Evolutionary conservation across 2,113 vertebrate species (phyloP), one percentile per base, ranked within the genome.

Genomic region (Catharus fuscescens): DNA sequence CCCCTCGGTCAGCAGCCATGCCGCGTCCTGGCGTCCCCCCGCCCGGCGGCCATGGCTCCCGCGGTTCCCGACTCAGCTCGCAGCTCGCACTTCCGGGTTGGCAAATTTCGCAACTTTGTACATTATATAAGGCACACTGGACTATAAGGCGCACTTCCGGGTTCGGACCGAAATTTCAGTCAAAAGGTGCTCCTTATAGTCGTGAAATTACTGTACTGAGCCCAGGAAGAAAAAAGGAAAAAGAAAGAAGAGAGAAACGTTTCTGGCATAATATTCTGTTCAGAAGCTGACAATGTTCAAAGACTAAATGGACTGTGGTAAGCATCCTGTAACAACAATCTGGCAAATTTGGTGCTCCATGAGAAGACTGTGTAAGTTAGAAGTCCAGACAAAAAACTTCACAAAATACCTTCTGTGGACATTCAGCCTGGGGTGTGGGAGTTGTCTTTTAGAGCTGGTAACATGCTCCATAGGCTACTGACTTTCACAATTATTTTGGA

Each of bases 401-500:
- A 70, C 2, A 0, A 50, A 86, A 72, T 1, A 7, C 8, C 24
- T 59, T 65, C 59, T 45, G 20, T 23, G 57, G 31, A 50, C 52
- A n/a, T 50, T 90, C n/a, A 86, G 3, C 18, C 34, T 54, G 5
- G 25, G 23, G 12, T 32, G 15, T 20, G 3, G 34, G 14, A 62
- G 10, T 16, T 65, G 20, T 40, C 47, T 61, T 88, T 59, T 57
- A 60, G 88, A 73, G 25, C 21, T 34, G 38, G 18, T 18, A 88
- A 54, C 0, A 0, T 34, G 44, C 25, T 77, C 45, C 1, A 0
- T 7, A 66, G 28, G 29, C 45, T 81, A 62, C 0, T 36, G 62
- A 70, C 78, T 80, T 84, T 81, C 65, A 91, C 29, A 77, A 54
- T 66, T 70, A 86, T 54, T 91, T 78, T 80, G 44, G 31, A 52